Evolutionary conservation across 2,888 invertebrate species (phyloP).

Genomic region (Muscina levida): DNA sequence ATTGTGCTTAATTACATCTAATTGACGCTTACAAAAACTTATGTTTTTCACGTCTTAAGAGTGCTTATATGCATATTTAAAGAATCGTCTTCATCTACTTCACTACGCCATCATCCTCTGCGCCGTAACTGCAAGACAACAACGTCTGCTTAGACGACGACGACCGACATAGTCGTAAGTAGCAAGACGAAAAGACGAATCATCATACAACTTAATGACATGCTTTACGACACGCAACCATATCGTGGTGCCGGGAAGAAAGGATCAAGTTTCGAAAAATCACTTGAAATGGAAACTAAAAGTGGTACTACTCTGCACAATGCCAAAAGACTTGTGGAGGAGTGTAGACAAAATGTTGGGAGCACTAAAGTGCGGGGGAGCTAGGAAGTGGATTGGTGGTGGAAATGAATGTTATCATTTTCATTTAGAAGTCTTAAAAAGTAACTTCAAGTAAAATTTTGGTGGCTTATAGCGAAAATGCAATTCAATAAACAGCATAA

Average conservation of each 20-base stretch:
- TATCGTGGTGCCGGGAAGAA: background rate
- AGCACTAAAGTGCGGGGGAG: background rate
- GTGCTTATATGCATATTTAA: constrained; percentile 55
- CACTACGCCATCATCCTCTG: background rate
- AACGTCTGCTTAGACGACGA: background rate
- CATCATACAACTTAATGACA: constrained; percentile 54
- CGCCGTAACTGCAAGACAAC: background rate
- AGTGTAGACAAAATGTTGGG: background rate
- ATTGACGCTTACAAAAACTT: constrained; percentile 78
- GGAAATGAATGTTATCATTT: background rate
- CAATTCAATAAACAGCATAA: constrained; percentile 34
- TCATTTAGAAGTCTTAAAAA: constrained; percentile 17
- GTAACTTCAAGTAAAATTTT: background rate
- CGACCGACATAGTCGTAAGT: background rate
- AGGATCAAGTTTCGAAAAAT: constrained; percentile 33
- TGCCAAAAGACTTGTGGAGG: background rate
- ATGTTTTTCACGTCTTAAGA: constrained; percentile 55
- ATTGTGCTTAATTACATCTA: constrained; percentile 78
- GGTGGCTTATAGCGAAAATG: constrained; percentile 17
- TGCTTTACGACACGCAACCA: constrained; percentile 22
- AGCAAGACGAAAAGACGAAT: constrained; percentile 17
- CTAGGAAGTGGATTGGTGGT: constrained; percentile 2
- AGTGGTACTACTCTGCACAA: background rate
- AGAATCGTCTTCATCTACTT: background rate
- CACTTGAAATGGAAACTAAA: constrained; percentile 1